Evolutionary conservation across 2,888 invertebrate genomes (phyloP).

Genomic region (Macrophya annulata): DNA sequence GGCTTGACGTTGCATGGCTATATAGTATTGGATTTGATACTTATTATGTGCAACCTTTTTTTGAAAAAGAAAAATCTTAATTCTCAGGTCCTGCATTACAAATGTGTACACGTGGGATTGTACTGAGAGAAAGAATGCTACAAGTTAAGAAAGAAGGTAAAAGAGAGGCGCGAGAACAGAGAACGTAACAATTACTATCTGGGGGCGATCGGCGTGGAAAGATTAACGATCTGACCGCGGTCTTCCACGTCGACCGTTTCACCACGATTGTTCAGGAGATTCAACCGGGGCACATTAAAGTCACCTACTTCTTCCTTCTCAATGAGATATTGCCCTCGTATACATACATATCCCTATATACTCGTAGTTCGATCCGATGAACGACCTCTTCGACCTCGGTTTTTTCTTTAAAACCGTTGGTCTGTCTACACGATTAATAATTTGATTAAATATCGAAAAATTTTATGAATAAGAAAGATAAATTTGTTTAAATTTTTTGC

Average conservation of each 20-base stretch:
- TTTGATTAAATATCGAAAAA: neutral
- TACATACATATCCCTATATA: constrained; percentile 56
- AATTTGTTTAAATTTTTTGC: too few species aligned
- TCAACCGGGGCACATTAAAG: constrained; percentile 77
- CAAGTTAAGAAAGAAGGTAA: constrained; percentile 44
- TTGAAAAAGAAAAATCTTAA: neutral
- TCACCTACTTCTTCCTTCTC: constrained; percentile 78
- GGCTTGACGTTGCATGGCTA: too few species aligned
- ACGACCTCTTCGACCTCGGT: neutral
- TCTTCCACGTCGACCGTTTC: constrained; percentile 73
- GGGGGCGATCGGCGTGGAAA: constrained; percentile 78
- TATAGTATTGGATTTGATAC: neutral
- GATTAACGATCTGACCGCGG: constrained; percentile 78
- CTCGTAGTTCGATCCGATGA: neutral
- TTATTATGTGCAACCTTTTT: neutral
- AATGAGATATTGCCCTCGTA: constrained; percentile 78
- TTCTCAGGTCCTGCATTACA: neutral
- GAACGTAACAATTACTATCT: constrained; percentile 80
- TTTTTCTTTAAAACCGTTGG: neutral
- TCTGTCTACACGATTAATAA: neutral
- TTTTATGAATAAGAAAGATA: neutral
- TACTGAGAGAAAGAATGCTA: constrained; percentile 36
- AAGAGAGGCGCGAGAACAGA: constrained; percentile 74
- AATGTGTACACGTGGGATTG: neutral
- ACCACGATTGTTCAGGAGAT: constrained; percentile 75